phyloP scores from a whole-genome alignment of 2,797 vertebrate species.

The Meda fulgida region DNA sequence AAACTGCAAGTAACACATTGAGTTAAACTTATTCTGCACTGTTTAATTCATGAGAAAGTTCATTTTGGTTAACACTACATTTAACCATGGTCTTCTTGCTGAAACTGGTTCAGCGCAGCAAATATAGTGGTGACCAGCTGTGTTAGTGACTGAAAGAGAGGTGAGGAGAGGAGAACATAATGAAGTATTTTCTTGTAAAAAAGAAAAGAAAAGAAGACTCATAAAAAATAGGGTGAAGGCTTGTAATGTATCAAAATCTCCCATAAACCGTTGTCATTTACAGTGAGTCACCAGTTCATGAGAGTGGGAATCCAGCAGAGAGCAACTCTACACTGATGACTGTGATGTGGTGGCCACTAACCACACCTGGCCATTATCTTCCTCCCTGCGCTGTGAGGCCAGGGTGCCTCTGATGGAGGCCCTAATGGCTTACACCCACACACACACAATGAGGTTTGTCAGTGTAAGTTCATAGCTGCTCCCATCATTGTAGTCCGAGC shows the following conservation, averaged over 20 bases:
- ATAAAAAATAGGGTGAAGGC: not conserved
- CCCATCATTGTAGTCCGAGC: conserved; percentile 51
- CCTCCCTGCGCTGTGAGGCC: conserved; percentile 41
- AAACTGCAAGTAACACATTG: not conserved
- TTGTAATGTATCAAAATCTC: conserved; percentile 15
- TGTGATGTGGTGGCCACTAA: conserved; percentile 48
- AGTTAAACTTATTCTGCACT: not conserved
- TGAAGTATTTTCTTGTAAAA: not conserved
- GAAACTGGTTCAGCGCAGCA: not conserved
- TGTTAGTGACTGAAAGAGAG: not conserved
- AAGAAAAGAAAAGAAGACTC: not conserved
- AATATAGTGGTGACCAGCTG: not conserved
- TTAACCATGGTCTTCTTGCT: not conserved
- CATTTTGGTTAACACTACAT: not conserved
- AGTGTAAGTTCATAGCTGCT: conserved; percentile 42
- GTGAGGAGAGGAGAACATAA: not conserved
- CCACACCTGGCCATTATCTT: conserved; percentile 60
- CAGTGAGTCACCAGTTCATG: conserved; percentile 14
- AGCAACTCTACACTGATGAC: conserved; percentile 41
- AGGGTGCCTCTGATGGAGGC: conserved; percentile 48
- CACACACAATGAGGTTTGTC: not conserved
- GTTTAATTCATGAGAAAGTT: not conserved
- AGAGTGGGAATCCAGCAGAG: conserved; percentile 37
- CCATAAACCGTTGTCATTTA: conserved; percentile 8
- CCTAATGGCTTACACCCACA: conserved; percentile 54